Percentiles rank a stretch among this genome's conserved stretches.
These are phyloP conservation scores for Trichosurus vulpecula DNA, from an alignment of 2,797 vertebrate genomes.

Conservation along the genomic window DNA sequence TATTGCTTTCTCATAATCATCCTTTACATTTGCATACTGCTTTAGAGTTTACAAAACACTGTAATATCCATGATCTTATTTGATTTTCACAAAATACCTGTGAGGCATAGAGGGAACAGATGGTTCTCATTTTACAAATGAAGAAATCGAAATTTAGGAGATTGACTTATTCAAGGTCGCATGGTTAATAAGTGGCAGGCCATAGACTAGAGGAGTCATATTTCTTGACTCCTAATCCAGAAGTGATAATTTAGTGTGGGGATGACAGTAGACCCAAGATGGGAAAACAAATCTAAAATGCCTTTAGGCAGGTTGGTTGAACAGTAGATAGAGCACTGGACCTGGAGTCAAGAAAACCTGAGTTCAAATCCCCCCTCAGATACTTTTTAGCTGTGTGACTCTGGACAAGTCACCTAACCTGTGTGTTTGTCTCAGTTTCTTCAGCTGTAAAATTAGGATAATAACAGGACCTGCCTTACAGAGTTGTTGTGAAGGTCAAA, in stretches of 20 bases:
- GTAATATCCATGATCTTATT: too few species aligned
- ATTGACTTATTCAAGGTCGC: not conserved
- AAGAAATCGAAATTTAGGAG: not conserved
- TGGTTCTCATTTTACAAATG: not conserved
- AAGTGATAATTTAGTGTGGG: conserved; percentile 51
- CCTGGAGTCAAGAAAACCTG: not conserved
- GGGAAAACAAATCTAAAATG: conserved; percentile 51
- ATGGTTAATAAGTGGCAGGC: not conserved
- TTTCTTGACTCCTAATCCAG: conserved; percentile 60
- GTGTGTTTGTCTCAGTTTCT: not conserved
- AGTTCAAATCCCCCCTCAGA: not conserved
- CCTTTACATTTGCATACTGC: too few species aligned
- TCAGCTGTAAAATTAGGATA: not conserved
- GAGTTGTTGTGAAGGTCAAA: not conserved
- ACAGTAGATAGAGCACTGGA: not conserved
- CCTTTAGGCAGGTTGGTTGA: too few species aligned
- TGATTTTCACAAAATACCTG: too few species aligned
- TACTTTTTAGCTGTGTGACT: not conserved
- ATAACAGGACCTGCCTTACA: not conserved
- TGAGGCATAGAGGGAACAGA: not conserved
- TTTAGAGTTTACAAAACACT: too few species aligned
- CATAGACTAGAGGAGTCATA: not conserved
- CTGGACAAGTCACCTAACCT: not conserved
- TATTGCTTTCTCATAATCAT: conserved; percentile 57
- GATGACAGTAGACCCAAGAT: conserved; percentile 14